Percentiles rank a stretch among this genome's conserved stretches.
Evolutionary conservation across 2,797 vertebrate species (phyloP).

Genomic region (Sebastes hopkinsi): DNA sequence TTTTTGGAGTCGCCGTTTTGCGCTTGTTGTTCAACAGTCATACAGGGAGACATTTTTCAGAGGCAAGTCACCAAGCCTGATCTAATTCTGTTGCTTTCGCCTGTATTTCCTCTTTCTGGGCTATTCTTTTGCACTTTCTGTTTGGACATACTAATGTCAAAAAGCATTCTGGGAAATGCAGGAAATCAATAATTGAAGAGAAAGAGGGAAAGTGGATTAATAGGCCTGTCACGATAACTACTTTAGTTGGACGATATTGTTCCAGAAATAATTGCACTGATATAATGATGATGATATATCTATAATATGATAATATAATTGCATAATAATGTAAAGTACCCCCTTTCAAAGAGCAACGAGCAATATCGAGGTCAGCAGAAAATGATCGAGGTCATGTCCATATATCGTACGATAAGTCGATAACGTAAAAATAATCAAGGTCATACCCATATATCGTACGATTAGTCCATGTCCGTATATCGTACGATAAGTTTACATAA

Average conservation of each 20-base stretch:
- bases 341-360: neutral
- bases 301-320: neutral
- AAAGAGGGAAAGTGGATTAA: neutral
- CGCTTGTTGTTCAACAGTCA: neutral
- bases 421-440: neutral
- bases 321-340: neutral
- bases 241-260: neutral
- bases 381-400: neutral
- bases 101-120: neutral
- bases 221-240: neutral
- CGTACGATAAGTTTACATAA: too few relatives aligned
- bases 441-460: neutral
- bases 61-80: neutral
- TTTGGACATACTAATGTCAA: neutral
- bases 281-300: too few relatives aligned
- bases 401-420: too few relatives aligned
- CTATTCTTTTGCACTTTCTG: neutral
- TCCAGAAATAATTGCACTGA: neutral
- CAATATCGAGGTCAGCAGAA: too few relatives aligned
- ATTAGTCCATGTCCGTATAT: neutral
- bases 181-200: neutral
- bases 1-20: too few relatives aligned
- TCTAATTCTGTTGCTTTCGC: neutral
- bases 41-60: neutral
- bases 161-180: neutral